Evolutionary conservation across 2,888 invertebrate species (phyloP).

Genomic region (Atethmia centrago): DNA sequence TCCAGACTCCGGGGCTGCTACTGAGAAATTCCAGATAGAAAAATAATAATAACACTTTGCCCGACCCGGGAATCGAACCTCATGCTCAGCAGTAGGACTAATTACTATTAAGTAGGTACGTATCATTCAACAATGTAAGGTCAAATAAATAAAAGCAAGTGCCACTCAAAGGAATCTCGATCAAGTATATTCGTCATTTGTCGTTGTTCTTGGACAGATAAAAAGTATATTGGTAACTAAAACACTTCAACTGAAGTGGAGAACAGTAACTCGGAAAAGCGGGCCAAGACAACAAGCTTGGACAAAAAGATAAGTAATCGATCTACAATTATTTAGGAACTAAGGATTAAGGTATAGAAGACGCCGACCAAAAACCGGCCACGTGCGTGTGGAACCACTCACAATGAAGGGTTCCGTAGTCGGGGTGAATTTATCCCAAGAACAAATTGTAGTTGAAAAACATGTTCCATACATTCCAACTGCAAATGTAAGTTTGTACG

Average conservation of each 20-base stretch:
- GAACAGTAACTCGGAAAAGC: neutral
- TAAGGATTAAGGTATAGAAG: no score
- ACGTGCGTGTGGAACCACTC: no score
- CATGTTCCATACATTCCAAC: no score
- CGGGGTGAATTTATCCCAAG: no score
- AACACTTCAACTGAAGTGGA: conserved; percentile 22
- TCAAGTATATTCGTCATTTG: conserved; percentile 21
- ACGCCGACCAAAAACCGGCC: neutral
- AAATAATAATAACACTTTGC: no score
- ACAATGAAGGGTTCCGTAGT: no score
- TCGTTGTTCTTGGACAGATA: conserved; percentile 23
- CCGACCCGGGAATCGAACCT: no score
- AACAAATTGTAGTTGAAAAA: no score
- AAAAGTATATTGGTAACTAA: conserved; percentile 22
- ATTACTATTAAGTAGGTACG: neutral
- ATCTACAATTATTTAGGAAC: neutral
- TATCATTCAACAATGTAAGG: conserved; percentile 17
- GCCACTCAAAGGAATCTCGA: conserved; percentile 20
- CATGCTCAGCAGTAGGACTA: no score
- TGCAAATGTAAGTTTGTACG: no score
- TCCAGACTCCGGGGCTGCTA: no score
- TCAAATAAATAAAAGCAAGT: conserved; percentile 18
- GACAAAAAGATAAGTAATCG: neutral
- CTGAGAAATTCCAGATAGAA: no score
- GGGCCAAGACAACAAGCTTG: neutral